Base-by-base conservation (phyloP, 2,888 invertebrate species). In the Digitonthophagus gazella region DNA sequence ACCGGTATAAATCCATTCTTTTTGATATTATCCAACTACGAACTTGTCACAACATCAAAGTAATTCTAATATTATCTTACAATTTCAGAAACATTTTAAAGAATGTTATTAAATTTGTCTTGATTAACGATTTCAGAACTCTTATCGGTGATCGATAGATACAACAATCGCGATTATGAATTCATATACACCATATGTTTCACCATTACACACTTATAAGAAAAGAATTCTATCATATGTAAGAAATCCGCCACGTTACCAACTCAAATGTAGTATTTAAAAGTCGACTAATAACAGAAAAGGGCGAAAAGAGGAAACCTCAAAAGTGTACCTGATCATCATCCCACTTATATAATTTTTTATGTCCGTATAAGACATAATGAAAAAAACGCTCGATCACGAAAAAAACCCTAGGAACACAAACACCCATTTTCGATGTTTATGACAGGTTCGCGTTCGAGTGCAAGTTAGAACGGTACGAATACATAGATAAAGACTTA, bases 331-430 rank as follows among this genome's bases (percentile, higher is more conserved):
- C 61, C 61, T 61, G 18, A 61, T 20, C 57, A n/a, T n/a, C n/a
- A 28, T 64, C 65, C 71, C 71, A 71, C 55, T 57, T 71, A 63
- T 71, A 72, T 16, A 72, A 61, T 55, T 57, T 68, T 58, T 72
- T 72, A 44, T 72, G 70, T 1, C 72, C 72, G 28, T 72, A 68
- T 14, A 70, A 19, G 3, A 71, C 66, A 58, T 70, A 72, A 57
- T 71, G 69, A 55, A 58, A 71, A 22, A 71, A 72, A 15, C 71
- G 22, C 19, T 58, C 66, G 3, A 71, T 63, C 16, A 71, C 57
- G 61, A 64, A 58, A 15, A 71, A 69, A 58, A 67, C 64, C 58
- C 68, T 65, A 15, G 67, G 64, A 56, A 63, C 1, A 44, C 28
- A 44, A 44, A 44, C 6, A 44, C 8, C 6, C 28, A 44, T 44